A percentile compares a stretch with the other conserved stretches of the same genome.
These are phyloP conservation scores for Drosophila parabipectinata DNA, from an alignment of 1,140 invertebrate genomes.

Conservation along the genomic window DNA sequence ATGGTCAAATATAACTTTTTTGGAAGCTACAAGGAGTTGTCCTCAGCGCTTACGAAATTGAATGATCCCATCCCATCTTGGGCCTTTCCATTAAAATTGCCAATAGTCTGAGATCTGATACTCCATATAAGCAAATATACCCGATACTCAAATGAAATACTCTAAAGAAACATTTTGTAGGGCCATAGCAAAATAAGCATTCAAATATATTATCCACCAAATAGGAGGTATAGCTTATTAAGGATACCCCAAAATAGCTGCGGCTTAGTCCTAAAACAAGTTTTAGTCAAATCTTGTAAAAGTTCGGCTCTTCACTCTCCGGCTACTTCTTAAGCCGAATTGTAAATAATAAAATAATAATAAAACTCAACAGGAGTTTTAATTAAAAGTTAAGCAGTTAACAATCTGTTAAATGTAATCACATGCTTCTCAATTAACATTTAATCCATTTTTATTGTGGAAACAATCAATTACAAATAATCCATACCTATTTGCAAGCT, in stretches of 20 bases:
- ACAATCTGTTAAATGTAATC: background rate
- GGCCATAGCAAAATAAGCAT: too few relatives aligned
- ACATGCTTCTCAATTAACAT: background rate
- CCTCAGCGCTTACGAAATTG: constrained; percentile 1
- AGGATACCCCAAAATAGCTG: too few relatives aligned
- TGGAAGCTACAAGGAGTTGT: constrained; percentile 54
- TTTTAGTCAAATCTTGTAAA: too few relatives aligned
- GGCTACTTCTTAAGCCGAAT: background rate
- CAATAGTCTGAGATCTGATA: too few relatives aligned
- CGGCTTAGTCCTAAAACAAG: too few relatives aligned
- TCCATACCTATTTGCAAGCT: background rate
- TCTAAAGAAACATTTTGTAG: too few relatives aligned
- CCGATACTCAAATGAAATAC: too few relatives aligned
- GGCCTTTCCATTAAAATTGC: background rate
- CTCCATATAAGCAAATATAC: too few relatives aligned
- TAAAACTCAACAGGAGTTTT: too few relatives aligned
- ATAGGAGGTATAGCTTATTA: too few relatives aligned
- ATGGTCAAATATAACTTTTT: constrained; percentile 60
- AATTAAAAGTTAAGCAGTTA: too few relatives aligned
- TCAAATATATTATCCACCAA: too few relatives aligned
- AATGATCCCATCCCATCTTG: background rate
- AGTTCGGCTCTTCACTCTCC: background rate
- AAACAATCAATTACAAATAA: background rate
- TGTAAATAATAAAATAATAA: background rate
- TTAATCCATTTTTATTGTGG: background rate